phyloP scores from a whole-genome alignment of 2,113 vertebrate species.

The Corythaeola cristata region DNA sequence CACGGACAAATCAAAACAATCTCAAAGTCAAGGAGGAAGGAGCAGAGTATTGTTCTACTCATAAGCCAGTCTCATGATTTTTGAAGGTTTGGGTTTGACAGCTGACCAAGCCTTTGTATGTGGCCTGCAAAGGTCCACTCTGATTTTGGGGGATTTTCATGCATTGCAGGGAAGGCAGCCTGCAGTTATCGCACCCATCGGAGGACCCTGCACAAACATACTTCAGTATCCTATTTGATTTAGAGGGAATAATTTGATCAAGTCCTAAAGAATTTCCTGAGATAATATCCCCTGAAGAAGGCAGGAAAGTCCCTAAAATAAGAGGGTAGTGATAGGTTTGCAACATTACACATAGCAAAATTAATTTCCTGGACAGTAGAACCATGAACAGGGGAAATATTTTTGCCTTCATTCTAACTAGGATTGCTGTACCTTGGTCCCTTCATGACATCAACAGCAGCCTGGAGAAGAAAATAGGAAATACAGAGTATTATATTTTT shows the following conservation, averaged over 20 bases:
- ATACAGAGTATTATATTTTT: conserved; percentile 12
- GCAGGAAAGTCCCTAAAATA: neutral
- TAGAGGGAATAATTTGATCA: neutral
- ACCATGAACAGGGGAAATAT: neutral
- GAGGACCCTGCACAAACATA: neutral
- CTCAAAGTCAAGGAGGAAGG: neutral
- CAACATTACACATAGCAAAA: neutral
- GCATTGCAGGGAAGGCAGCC: neutral
- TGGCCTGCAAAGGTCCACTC: neutral
- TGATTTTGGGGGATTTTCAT: neutral
- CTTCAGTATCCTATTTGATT: neutral
- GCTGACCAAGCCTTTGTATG: neutral
- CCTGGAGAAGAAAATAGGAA: conserved; percentile 25
- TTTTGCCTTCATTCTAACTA: neutral
- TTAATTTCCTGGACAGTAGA: neutral
- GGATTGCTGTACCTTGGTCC: neutral
- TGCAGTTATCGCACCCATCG: neutral
- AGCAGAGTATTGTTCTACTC: neutral
- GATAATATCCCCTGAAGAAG: neutral
- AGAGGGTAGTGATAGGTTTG: neutral
- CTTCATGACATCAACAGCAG: conserved; percentile 9
- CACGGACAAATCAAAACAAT: neutral
- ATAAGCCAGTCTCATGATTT: neutral
- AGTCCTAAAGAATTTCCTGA: neutral
- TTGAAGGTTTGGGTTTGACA: neutral